Percentiles rank a stretch among this genome's conserved stretches.
Evolutionary conservation across 2,797 vertebrate genomes (phyloP).

Genomic region (Acanthurus tractus): DNA sequence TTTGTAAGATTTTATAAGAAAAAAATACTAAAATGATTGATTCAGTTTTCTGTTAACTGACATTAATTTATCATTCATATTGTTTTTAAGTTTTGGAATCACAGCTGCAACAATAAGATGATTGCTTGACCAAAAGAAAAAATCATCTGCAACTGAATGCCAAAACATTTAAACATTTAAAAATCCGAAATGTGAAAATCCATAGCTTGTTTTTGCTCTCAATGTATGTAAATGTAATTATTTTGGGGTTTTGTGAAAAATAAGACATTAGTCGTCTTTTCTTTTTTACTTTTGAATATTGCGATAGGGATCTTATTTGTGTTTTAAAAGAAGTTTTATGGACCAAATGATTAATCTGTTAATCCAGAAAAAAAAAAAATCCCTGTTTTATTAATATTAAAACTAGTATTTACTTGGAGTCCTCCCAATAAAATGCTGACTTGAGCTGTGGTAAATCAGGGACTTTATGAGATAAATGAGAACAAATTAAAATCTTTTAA

Average conservation of each 20-base stretch:
- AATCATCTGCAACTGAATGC: neutral
- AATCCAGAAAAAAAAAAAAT: neutral
- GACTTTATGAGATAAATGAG: neutral
- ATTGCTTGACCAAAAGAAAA: neutral
- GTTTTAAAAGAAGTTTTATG: neutral
- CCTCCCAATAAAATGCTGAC: neutral
- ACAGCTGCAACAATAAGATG: neutral
- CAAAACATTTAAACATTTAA: neutral
- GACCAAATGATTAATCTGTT: neutral
- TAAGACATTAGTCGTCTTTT: too few relatives aligned
- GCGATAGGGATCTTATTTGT: neutral
- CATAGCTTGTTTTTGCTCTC: neutral
- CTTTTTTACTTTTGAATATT: neutral
- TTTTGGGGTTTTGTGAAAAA: neutral
- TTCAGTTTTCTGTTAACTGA: neutral
- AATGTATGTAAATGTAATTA: neutral
- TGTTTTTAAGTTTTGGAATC: neutral
- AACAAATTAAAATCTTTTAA: constrained; percentile 8
- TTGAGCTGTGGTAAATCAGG: neutral
- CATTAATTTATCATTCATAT: too few relatives aligned
- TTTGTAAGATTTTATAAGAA: too few relatives aligned
- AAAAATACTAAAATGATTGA: too few relatives aligned
- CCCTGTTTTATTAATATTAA: neutral
- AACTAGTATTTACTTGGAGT: neutral
- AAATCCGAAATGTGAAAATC: neutral